Base-by-base conservation (phyloP, 2,797 vertebrate species). In the Chanos chanos region DNA sequence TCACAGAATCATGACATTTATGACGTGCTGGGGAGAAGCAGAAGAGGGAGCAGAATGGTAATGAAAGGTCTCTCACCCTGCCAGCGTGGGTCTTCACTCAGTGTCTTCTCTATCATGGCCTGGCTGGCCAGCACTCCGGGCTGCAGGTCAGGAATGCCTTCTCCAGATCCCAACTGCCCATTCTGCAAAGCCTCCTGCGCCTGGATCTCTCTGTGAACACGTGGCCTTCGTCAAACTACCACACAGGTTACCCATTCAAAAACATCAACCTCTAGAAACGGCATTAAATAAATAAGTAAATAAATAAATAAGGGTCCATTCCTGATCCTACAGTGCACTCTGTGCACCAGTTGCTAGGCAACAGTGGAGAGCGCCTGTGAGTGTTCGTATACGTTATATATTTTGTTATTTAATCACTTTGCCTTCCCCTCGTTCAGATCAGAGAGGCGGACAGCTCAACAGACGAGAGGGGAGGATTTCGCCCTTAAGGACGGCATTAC, bases 41-140 rank as follows among this genome's bases (percentile, higher is more conserved):
- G n/a, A n/a, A n/a, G n/a, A n/a, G n/a, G n/a, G n/a, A n/a, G n/a
- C n/a, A n/a, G n/a, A n/a, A n/a, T n/a, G n/a, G n/a, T n/a, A n/a
- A 7, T n/a, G 5, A 19, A 22, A 45, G 16, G 7, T 18, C 12
- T 1, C 82, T 89, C 83, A 95, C 95, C 94, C 85, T 96, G 94
- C 94, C 95, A 97, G 31, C 94, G 86, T 25, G 94, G 94, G 72
- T 97, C 95, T 83, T 97, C 95, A 3, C 87, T 90, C 57, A 96
- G 85, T 19, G 92, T 93, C 83, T 95, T 96, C 82, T 97, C 94
- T 9, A 96, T 96, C 94, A 94, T 92, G 60, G 94, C 94, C 81
- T 96, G 94, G 76, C 94, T 96, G 71, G 95, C 94, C 74, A 95
- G 76, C n/a, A 94, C 90, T 41, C 93, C 94, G 0, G 94, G 92